These are phyloP conservation scores for Notiomystis cincta DNA, from an alignment of 2,113 vertebrate species.

Conservation along the genomic window DNA sequence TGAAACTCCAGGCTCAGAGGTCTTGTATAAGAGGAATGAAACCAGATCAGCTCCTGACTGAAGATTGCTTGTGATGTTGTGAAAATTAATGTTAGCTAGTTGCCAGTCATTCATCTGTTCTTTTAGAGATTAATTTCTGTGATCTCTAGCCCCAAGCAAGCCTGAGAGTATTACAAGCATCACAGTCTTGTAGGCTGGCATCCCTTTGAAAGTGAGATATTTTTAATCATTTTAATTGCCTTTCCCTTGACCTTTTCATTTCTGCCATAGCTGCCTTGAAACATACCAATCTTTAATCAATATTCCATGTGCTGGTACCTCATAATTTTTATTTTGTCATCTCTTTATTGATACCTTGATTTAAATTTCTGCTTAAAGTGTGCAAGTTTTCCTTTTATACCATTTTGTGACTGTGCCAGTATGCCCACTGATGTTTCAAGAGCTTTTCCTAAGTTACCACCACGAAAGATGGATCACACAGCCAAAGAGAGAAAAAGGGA, in stretches of 20 bases:
- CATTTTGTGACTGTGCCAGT: not conserved
- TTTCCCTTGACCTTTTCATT: not conserved
- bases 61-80: not conserved
- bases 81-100: slow-evolving; percentile 14
- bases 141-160: slow-evolving; percentile 16
- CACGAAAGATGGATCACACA: not conserved
- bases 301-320: not conserved
- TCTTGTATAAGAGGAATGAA: not conserved
- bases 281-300: not conserved
- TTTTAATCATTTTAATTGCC: slow-evolving; percentile 24
- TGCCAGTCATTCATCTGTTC: slow-evolving; percentile 32
- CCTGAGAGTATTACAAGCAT: not conserved
- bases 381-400: not conserved
- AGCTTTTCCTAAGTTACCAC: not conserved
- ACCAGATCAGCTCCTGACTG: not conserved
- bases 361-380: not conserved
- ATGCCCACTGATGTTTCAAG: not conserved
- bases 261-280: not conserved
- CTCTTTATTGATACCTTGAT: not conserved
- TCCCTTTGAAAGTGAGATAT: not conserved
- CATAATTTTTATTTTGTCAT: not conserved
- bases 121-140: slow-evolving; percentile 31
- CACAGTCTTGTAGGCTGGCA: not conserved
- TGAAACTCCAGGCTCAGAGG: not conserved
- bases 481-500: not conserved